Percentiles rank a stretch among this genome's conserved stretches.
phyloP scores from a whole-genome alignment of 2,888 invertebrate species.

The Drosophila nigricruria region DNA sequence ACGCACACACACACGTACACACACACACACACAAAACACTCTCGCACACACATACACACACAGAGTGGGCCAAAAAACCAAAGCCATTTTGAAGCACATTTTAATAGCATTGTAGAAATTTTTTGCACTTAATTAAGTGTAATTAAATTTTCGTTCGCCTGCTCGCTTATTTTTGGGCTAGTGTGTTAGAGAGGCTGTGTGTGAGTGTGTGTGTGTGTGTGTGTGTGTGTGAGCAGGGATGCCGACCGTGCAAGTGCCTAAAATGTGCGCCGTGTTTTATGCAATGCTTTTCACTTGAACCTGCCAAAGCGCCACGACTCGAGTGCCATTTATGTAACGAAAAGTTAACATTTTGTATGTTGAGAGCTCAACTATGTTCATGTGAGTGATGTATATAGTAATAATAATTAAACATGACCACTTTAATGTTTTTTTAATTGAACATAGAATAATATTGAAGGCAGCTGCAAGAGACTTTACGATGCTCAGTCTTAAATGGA shows the following conservation, averaged over 20 bases:
- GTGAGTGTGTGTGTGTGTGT: constrained; percentile 1
- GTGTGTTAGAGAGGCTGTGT: background rate
- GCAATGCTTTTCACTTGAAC: constrained; percentile 63
- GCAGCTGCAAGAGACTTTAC: background rate
- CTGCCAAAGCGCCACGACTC: constrained; percentile 54
- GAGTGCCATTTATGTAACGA: constrained; percentile 58
- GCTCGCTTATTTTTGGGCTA: constrained; percentile 55
- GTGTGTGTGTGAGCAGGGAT: constrained; percentile 9
- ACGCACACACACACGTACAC: constrained; percentile 15
- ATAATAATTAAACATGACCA: background rate
- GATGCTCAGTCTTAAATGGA: too few species aligned
- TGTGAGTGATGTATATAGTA: constrained; percentile 9
- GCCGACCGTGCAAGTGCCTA: constrained; percentile 50
- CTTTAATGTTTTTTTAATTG: background rate
- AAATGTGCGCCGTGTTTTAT: constrained; percentile 67
- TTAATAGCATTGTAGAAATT: constrained; percentile 79
- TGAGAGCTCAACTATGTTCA: constrained; percentile 3
- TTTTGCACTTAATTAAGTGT: constrained; percentile 81
- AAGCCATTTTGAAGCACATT: constrained; percentile 76
- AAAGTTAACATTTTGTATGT: constrained; percentile 40
- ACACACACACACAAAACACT: constrained; percentile 3
- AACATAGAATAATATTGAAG: background rate
- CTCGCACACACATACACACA: constrained; percentile 12
- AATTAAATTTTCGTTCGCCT: constrained; percentile 75
- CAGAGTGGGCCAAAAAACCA: constrained; percentile 44